Conservation (phyloP, 2,113 vertebrate species). For the Boulengeromyrus knoepffleri region DNA sequence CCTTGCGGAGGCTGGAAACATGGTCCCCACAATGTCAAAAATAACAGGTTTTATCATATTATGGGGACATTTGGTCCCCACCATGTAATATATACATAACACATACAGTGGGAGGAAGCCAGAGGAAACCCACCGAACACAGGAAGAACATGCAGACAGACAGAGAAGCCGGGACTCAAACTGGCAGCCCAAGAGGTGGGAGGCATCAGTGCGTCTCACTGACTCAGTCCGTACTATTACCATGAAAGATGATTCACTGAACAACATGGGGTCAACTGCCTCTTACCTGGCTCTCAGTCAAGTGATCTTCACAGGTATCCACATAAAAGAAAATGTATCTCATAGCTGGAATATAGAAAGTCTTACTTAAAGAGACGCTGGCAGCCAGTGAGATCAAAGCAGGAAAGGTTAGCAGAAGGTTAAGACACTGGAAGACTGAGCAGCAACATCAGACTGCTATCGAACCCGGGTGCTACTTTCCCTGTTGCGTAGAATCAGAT, state of each 20-base stretch:
- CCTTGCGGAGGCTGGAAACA: neutral
- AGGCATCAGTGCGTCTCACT: neutral
- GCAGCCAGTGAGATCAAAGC: neutral
- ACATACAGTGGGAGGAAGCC: neutral
- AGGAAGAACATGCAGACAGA: neutral
- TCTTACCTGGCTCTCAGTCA: neutral
- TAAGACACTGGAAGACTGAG: neutral
- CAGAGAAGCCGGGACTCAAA: neutral
- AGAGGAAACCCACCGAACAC: neutral
- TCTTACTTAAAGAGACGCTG: neutral
- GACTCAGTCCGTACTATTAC: neutral
- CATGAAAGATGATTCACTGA: neutral
- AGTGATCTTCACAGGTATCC: neutral
- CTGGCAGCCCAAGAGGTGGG: neutral
- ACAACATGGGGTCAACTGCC: neutral
- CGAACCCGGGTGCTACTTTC: neutral
- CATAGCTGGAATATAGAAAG: neutral
- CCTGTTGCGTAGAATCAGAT: neutral
- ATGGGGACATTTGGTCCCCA: neutral
- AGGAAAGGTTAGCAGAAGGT: neutral
- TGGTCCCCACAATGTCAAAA: neutral
- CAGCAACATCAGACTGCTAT: neutral
- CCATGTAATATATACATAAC: neutral
- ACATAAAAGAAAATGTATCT: neutral
- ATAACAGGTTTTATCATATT: neutral